These are phyloP conservation scores for Hydrolagus affinis DNA, from an alignment of 2,113 vertebrate genomes.

Conservation along the genomic window DNA sequence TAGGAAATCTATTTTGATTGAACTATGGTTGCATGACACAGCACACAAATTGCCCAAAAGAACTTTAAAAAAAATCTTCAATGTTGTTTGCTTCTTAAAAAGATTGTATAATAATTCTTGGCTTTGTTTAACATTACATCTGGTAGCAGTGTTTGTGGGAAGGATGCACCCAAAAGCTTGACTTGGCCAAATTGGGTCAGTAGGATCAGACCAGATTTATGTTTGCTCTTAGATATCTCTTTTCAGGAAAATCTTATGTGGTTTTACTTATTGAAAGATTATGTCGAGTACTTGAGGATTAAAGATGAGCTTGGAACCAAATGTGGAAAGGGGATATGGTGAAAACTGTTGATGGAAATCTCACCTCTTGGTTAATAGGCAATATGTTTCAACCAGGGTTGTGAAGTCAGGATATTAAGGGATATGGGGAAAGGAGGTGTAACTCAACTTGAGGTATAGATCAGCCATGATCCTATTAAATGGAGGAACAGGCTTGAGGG, in stretches of 20 bases:
- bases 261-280: neutral
- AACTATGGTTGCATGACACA: slow-evolving; percentile 36
- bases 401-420: too few species aligned
- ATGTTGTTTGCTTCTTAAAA: slow-evolving; percentile 26
- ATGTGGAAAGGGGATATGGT: neutral
- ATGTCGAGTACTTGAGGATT: neutral
- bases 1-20: slow-evolving; percentile 37
- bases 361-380: too few species aligned
- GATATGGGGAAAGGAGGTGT: too few species aligned
- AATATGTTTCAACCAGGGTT: too few species aligned
- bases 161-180: too few species aligned
- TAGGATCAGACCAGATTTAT: neutral
- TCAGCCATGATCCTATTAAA: too few species aligned
- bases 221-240: neutral
- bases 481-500: too few species aligned
- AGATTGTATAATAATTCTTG: slow-evolving; percentile 7
- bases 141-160: neutral
- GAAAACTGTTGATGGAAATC: too few species aligned
- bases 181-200: neutral
- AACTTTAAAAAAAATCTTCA: slow-evolving; percentile 11
- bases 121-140: neutral
- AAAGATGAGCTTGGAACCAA: neutral
- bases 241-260: neutral
- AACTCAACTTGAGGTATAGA: too few species aligned
- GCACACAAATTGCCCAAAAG: slow-evolving; percentile 37